Base-by-base conservation (phyloP, 2,113 vertebrate species). In the Cyanoderma ruficeps region DNA sequence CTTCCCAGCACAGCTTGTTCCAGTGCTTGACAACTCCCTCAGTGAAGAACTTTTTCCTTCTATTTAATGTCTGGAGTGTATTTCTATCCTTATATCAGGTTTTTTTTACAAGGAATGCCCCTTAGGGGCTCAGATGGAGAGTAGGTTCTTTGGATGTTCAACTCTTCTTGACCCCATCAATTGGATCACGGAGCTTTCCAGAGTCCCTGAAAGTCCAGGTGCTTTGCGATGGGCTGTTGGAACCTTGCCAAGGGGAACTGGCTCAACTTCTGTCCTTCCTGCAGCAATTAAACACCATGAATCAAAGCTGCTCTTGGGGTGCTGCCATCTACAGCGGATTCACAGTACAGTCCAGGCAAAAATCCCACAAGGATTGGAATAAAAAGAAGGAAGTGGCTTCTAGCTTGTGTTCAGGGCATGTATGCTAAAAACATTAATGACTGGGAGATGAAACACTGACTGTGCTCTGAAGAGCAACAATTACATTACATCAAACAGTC, bases 1-100 rank as follows among this genome's bases (percentile, higher is more conserved):
- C 8, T 55, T 69, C n/a, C 22, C 1, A 1, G 30, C 0, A 0
- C n/a, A 65, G 39, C 17, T 46, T 4, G 2, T 44, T 59, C 44
- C 30, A 41, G 5, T 31, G n/a, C 14, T 53, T 46, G 24, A 41
- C 12, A 65, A 27, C 20, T 8, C 14, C 27, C 17, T 27, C 25
- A 39, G 59, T 23, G 30, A 72, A 53, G 30, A 35, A 53, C 22
- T 19, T n/a, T 39, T 22, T 33, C 22, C 16, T 44, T 39, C 2
- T 56, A 52, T 44, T 5, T 11, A 63, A 30, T 41, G 6, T 46
- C 25, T 92, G 28, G 7, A 2, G 2, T n/a, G 9, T 47, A 83
- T 64, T 87, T 78, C 61, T 52, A 15, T 30, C 17, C 20, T 53
- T 60, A 28, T 17, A 24, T 56, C 37, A 86, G 5, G 5, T 37